A percentile compares a stretch with the other conserved stretches of the same genome.
Conservation (phyloP, 1,140 invertebrate genomes). For the Drosophila aff. region DNA sequence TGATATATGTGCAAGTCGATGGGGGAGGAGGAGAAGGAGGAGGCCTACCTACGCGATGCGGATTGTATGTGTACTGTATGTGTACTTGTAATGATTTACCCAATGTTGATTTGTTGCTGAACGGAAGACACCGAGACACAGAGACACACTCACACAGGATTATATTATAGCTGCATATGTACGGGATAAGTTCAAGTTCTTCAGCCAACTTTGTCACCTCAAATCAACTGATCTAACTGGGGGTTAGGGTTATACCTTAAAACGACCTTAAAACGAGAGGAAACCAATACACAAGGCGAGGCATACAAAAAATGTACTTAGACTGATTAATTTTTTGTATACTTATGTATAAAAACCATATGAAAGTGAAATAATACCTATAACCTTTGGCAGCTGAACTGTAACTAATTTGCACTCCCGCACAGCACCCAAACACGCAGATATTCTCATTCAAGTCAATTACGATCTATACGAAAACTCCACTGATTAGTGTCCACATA, state of each 20-base stretch:
- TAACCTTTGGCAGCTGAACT: constrained; percentile 45
- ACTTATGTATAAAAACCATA: constrained; percentile 62
- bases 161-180: constrained; percentile 33
- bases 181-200: constrained; percentile 61
- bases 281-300: constrained; percentile 14
- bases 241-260: constrained; percentile 2
- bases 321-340: constrained; percentile 83
- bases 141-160: not conserved
- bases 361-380: constrained; percentile 50
- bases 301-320: constrained; percentile 70
- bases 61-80: constrained; percentile 66
- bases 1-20: constrained; percentile 71
- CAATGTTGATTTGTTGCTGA: constrained; percentile 64
- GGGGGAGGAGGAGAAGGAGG: not conserved
- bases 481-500: constrained; percentile 44
- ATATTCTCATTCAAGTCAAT: constrained; percentile 67
- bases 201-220: constrained; percentile 9
- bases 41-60: constrained; percentile 44
- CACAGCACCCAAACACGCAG: constrained; percentile 6
- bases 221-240: constrained; percentile 32
- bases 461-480: constrained; percentile 49
- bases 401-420: constrained; percentile 49
- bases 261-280: constrained; percentile 12
- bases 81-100: constrained; percentile 63
- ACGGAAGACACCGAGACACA: constrained; percentile 46